A percentile compares a stretch with the other conserved stretches of the same genome.
These are phyloP conservation scores for Syngnathus scovelli DNA, from an alignment of 2,113 vertebrate genomes.

Conservation along the genomic window DNA sequence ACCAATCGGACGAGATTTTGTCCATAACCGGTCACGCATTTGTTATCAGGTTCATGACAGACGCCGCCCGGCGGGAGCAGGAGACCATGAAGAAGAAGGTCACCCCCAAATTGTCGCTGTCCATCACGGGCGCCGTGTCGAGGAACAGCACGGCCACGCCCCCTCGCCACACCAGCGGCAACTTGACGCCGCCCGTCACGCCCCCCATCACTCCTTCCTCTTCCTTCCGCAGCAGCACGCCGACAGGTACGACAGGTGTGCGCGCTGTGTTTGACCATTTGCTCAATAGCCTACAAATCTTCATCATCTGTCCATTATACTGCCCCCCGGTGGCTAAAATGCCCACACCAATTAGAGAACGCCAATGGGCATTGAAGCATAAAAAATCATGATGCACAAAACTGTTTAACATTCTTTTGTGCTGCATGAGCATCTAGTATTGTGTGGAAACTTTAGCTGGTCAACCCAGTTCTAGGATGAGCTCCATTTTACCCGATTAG, in stretches of 20 bases:
- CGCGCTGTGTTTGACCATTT: slow-evolving; percentile 15
- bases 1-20: too few relatives aligned
- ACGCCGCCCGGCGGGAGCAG: slow-evolving; percentile 94
- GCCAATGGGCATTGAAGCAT: too few relatives aligned
- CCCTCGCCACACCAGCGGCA: slow-evolving; percentile 95
- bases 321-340: too few relatives aligned
- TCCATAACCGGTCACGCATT: neutral
- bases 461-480: neutral
- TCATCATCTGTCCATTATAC: too few relatives aligned
- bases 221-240: slow-evolving; percentile 97
- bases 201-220: slow-evolving; percentile 97
- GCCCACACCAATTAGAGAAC: too few relatives aligned
- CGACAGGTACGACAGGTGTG: slow-evolving; percentile 81
- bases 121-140: slow-evolving; percentile 86
- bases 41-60: slow-evolving; percentile 89
- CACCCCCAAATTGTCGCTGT: slow-evolving; percentile 90
- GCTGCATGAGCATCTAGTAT: neutral
- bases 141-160: slow-evolving; percentile 95
- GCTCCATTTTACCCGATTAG: neutral
- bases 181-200: slow-evolving; percentile 97
- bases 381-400: too few relatives aligned
- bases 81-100: slow-evolving; percentile 95
- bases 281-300: too few relatives aligned
- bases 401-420: too few relatives aligned
- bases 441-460: neutral